These are phyloP conservation scores for Phyllostomus discolor DNA, from an alignment of 2,113 vertebrate species.

Conservation along the genomic window DNA sequence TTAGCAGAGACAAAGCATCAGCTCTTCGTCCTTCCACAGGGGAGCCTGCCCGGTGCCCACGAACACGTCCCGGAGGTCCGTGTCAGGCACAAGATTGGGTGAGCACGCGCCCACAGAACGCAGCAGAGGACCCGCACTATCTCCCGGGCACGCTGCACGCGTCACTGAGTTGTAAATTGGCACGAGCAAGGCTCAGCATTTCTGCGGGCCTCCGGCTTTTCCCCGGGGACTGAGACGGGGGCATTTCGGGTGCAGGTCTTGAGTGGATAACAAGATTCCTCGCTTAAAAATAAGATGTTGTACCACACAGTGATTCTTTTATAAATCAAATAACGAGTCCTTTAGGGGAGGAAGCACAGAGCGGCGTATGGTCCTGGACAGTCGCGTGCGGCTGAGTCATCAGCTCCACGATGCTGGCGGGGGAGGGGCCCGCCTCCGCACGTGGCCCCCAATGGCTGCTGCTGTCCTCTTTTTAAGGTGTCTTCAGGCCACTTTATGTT, in stretches of 20 bases:
- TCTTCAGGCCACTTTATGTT: background rate
- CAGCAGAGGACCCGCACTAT: no score
- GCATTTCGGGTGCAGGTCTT: background rate
- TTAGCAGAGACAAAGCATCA: background rate
- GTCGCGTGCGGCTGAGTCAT: background rate
- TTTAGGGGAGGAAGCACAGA: background rate
- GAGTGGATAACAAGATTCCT: background rate
- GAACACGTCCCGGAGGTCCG: no score
- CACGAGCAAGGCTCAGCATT: background rate
- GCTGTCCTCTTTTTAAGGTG: no score
- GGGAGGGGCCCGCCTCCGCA: background rate
- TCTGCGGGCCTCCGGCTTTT: background rate
- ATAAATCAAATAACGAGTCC: background rate
- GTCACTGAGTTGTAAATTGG: background rate
- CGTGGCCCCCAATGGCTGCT: accelerated
- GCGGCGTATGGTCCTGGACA: background rate
- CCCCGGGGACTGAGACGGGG: background rate
- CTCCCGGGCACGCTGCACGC: background rate
- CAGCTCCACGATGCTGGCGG: accelerated
- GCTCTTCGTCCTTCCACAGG: background rate
- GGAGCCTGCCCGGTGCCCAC: background rate
- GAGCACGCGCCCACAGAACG: background rate
- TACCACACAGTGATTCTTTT: background rate
- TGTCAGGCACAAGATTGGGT: background rate
- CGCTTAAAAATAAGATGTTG: background rate